Percentiles rank a stretch among this genome's conserved stretches.
Evolutionary conservation across 2,797 vertebrate species (phyloP).

Genomic region (Enteromius argenteus): DNA sequence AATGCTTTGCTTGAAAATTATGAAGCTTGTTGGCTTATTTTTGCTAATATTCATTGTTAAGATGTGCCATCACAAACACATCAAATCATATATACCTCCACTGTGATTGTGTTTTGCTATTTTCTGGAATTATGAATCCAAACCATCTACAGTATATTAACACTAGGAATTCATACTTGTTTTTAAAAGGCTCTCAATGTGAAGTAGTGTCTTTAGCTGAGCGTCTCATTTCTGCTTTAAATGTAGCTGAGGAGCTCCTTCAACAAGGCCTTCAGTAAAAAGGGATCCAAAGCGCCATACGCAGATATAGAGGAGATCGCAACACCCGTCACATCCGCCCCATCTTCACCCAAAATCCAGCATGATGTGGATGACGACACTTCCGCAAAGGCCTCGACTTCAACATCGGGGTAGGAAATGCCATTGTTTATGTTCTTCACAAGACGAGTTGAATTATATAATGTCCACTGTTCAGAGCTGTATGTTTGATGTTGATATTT

Average conservation of each 20-base stretch:
- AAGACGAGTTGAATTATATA: background rate
- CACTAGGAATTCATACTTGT: background rate
- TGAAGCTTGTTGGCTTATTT: background rate
- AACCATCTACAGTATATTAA: background rate
- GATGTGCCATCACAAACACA: background rate
- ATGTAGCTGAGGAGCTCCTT: conserved; percentile 96
- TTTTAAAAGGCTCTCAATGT: background rate
- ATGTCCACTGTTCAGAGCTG: background rate
- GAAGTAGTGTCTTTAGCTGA: background rate
- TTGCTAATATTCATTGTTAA: background rate
- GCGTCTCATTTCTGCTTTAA: background rate
- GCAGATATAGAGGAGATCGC: conserved; percentile 97
- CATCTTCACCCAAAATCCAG: conserved; percentile 93
- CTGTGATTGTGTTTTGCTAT: background rate
- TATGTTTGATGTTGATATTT: background rate
- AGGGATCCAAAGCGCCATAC: conserved; percentile 93
- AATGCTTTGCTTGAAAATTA: conserved; percentile 12
- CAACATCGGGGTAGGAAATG: conserved; percentile 78
- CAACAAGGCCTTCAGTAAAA: conserved; percentile 99
- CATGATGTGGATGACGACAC: conserved; percentile 76
- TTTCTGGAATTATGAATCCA: background rate
- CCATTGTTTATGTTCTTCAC: background rate
- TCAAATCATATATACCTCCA: background rate
- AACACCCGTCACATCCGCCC: conserved; percentile 94
- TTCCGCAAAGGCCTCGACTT: conserved; percentile 81